Percentiles rank a stretch among this genome's conserved stretches.
phyloP scores from a whole-genome alignment of 2,888 invertebrate genomes.

The Acrobasis suavella region DNA sequence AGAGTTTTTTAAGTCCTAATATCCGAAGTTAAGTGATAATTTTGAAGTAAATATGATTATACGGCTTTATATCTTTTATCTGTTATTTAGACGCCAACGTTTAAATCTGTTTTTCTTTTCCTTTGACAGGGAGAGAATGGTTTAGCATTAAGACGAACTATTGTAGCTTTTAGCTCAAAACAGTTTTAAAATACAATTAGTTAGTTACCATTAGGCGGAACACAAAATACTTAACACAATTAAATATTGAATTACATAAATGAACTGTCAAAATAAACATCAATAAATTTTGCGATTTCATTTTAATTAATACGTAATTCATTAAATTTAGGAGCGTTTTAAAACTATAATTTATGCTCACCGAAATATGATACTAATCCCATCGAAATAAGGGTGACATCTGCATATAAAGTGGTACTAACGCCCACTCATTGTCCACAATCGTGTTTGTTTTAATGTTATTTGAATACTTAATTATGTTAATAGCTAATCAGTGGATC shows the following conservation, averaged over 20 bases:
- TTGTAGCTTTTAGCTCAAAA: too few relatives aligned
- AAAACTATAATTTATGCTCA: slow-evolving; percentile 34
- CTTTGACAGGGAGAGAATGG: too few relatives aligned
- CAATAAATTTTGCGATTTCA: not conserved
- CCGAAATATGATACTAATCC: slow-evolving; percentile 47
- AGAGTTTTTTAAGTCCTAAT: too few relatives aligned
- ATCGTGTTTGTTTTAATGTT: slow-evolving; percentile 49
- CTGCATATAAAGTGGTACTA: slow-evolving; percentile 40
- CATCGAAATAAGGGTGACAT: slow-evolving; percentile 45
- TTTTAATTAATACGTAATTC: slow-evolving; percentile 13
- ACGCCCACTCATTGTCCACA: slow-evolving; percentile 55
- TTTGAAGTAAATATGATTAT: too few relatives aligned
- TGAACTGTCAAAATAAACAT: not conserved
- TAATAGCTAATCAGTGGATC: slow-evolving; percentile 51
- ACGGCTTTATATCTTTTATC: too few relatives aligned
- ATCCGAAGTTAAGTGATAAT: too few relatives aligned
- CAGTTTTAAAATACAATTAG: too few relatives aligned
- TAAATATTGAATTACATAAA: not conserved
- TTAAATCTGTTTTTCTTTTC: too few relatives aligned
- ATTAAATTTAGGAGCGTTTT: slow-evolving; percentile 20
- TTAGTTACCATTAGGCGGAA: too few relatives aligned
- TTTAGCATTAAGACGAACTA: too few relatives aligned
- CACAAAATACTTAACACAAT: too few relatives aligned
- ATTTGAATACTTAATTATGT: slow-evolving; percentile 72
- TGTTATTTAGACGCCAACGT: too few relatives aligned